Evolutionary conservation across 2,113 vertebrate species (phyloP), one percentile per base, ranked within the genome.

Genomic region (Sorex fumeus): DNA sequence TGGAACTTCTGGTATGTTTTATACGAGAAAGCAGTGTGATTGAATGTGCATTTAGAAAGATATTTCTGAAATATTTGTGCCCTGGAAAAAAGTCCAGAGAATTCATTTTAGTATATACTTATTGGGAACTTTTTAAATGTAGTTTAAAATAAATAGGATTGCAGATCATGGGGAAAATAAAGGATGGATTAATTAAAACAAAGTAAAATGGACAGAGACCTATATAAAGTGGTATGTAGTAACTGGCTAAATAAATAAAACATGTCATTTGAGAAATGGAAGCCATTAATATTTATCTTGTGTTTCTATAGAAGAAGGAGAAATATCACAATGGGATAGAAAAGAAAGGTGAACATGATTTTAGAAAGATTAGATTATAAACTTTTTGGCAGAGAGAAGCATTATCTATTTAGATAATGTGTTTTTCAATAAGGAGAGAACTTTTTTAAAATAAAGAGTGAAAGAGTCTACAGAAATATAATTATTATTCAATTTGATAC

Each of bases 401-500:
- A 79, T 50, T 15, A 30, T 60, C 18, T 91, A 86, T 88, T 91
- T 89, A 70, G 21, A 86, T 70, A 75, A 60, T 32, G 11, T 87
- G 50, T 78, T 90, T 11, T 84, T 67, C 62, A 64, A 91, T 89
- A 89, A 91, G 30, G 25, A 96, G 72, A 80, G 91, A 95, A 83
- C 66, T 80, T 72, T 93, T 77, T 12, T 87, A 93, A 96, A 47
- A 53, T 2, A 28, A 9, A 12, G 16, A 90, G 45, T 83, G 27
- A 88, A 90, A 87, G 60, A 67, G 78, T 62, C 13, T 92, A 67
- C 23, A 76, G 87, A 95, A 96, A 91, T 94, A 93, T 72, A 70
- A 95, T 94, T 92, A 95, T 95, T 93, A 89, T 94, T 94, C 88
- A 91, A 91, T 96, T 92, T 81, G 88, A 94, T 67, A 86, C 32